These are phyloP conservation scores for Elaeidobius kamerunicus DNA, from an alignment of 2,888 invertebrate genomes.

Conservation along the genomic window DNA sequence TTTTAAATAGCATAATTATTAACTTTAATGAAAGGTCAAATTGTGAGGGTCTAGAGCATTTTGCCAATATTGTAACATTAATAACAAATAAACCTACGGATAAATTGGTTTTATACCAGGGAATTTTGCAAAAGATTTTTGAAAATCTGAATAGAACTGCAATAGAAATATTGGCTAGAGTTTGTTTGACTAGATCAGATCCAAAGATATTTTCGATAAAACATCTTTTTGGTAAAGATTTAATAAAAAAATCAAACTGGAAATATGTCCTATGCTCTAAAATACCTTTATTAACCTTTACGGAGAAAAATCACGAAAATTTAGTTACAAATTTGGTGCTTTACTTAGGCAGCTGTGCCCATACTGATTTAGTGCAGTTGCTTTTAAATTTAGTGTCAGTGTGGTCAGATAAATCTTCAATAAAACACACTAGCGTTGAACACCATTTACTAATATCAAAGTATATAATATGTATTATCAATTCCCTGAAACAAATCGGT, in stretches of 20 bases:
- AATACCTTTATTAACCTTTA: slow-evolving; percentile 56
- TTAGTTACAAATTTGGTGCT: slow-evolving; percentile 60
- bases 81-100: slow-evolving; percentile 50
- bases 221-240: slow-evolving; percentile 53
- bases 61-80: slow-evolving; percentile 56
- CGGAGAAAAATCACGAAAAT: slow-evolving; percentile 47
- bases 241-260: slow-evolving; percentile 60
- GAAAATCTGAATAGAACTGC: slow-evolving; percentile 56
- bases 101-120: slow-evolving; percentile 48
- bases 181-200: slow-evolving; percentile 55
- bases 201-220: slow-evolving; percentile 51
- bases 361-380: slow-evolving; percentile 48
- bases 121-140: slow-evolving; percentile 55
- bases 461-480: slow-evolving; percentile 58
- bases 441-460: slow-evolving; percentile 72
- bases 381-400: slow-evolving; percentile 57
- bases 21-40: slow-evolving; percentile 54
- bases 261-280: slow-evolving; percentile 62
- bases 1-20: slow-evolving; percentile 61
- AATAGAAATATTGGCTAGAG: slow-evolving; percentile 57
- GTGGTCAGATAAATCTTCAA: slow-evolving; percentile 66
- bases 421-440: slow-evolving; percentile 61
- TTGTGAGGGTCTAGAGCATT: slow-evolving; percentile 51
- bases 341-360: slow-evolving; percentile 54
- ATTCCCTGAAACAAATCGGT: slow-evolving; percentile 50